Conservation (phyloP, 2,888 invertebrate genomes). For the Drosophila recens region DNA sequence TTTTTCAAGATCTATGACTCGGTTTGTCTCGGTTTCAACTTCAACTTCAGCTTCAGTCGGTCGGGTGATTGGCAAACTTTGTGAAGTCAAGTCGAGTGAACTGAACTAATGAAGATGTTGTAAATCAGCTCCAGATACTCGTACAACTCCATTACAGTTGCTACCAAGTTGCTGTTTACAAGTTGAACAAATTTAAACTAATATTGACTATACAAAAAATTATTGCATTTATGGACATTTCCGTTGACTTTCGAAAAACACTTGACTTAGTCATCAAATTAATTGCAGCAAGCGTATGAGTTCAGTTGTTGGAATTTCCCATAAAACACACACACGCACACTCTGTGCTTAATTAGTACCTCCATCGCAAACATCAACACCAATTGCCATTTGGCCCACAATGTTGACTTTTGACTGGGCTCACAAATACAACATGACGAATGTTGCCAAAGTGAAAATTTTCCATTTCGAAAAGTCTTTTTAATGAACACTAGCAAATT, state of each 20-base stretch:
- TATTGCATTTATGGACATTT: conserved; percentile 2
- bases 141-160: conserved; percentile 9
- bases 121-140: conserved; percentile 14
- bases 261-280: conserved; percentile 11
- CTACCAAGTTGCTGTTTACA: neutral
- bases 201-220: neutral
- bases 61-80: conserved; percentile 52
- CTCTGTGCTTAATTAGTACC: conserved; percentile 38
- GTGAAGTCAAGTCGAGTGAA: neutral
- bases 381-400: conserved; percentile 33
- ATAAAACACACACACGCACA: conserved; percentile 8
- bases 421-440: conserved; percentile 38
- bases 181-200: conserved; percentile 1
- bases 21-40: neutral
- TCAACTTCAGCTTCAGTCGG: neutral
- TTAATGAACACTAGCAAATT: conserved; percentile 66
- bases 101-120: conserved; percentile 49
- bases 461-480: conserved; percentile 46
- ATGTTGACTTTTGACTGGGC: conserved; percentile 42
- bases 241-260: conserved; percentile 7
- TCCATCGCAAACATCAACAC: conserved; percentile 12
- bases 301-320: conserved; percentile 23
- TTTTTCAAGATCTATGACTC: conserved; percentile 60
- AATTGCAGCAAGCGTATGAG: conserved; percentile 8
- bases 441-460: conserved; percentile 47